These are phyloP conservation scores for Trissoscelio sp. DNA, from an alignment of 2,888 invertebrate species.

Conservation along the genomic window DNA sequence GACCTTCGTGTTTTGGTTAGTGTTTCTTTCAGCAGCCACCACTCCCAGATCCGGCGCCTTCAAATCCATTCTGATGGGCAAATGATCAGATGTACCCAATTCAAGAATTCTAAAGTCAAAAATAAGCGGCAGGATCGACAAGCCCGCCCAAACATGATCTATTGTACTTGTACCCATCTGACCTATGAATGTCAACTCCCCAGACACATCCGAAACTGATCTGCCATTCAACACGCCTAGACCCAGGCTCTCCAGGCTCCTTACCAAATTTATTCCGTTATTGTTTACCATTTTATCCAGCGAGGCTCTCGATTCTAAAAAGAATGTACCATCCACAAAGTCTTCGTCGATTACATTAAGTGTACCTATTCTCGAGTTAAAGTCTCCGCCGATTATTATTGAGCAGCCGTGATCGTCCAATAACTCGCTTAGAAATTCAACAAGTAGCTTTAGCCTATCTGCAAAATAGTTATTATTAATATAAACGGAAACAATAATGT, in stretches of 20 bases:
- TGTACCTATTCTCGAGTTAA: too few relatives aligned
- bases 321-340: too few relatives aligned
- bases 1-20: not conserved
- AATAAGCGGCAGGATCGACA: not conserved
- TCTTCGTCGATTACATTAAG: too few relatives aligned
- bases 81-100: slow-evolving; percentile 1
- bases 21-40: not conserved
- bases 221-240: slow-evolving; percentile 19
- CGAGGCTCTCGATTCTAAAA: not conserved
- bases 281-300: slow-evolving; percentile 10
- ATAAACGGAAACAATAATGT: not conserved
- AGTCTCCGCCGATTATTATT: too few relatives aligned
- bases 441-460: too few relatives aligned
- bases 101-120: slow-evolving; percentile 8
- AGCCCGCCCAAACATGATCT: slow-evolving; percentile 4
- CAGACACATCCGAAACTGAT: not conserved
- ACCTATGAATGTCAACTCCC: slow-evolving; percentile 6
- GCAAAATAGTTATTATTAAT: not conserved
- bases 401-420: too few relatives aligned
- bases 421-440: too few relatives aligned
- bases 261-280: slow-evolving; percentile 1
- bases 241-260: not conserved
- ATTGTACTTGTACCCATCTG: slow-evolving; percentile 18
- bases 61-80: slow-evolving; percentile 14
- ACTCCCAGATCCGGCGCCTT: not conserved